These are phyloP conservation scores for Drosophila repleta DNA, from an alignment of 1,140 invertebrate species.

Conservation along the genomic window DNA sequence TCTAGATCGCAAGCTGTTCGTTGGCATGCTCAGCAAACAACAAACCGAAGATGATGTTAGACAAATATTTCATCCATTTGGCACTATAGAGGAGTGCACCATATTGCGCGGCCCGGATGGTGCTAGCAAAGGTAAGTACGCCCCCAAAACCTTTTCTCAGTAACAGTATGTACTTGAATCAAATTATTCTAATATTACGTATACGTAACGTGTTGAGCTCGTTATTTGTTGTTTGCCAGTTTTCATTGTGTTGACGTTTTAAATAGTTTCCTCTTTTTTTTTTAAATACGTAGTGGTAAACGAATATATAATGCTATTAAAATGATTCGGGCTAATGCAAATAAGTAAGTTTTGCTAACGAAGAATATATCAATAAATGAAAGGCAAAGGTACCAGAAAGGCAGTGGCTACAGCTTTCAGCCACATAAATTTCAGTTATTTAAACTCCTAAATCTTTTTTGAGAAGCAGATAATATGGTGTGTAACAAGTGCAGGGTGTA, in stretches of 20 bases:
- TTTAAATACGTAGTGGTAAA: slow-evolving; percentile 33
- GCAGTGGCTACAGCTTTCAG: background rate
- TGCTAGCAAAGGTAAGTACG: slow-evolving; percentile 95
- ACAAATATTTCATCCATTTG: slow-evolving; percentile 97
- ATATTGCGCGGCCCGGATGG: slow-evolving; percentile 98
- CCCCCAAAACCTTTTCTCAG: background rate
- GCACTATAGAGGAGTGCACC: slow-evolving; percentile 99
- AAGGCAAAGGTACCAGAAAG: too few species aligned
- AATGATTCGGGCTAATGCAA: background rate
- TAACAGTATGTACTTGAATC: slow-evolving; percentile 29
- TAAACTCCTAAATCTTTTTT: background rate
- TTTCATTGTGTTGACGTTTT: slow-evolving; percentile 58
- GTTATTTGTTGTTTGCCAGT: slow-evolving; percentile 68
- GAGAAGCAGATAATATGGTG: background rate
- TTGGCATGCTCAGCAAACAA: slow-evolving; percentile 99
- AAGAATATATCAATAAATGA: too few species aligned
- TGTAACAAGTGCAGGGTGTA: background rate
- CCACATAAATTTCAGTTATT: background rate
- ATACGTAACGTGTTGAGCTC: slow-evolving; percentile 75
- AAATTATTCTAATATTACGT: slow-evolving; percentile 41
- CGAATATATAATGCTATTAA: background rate
- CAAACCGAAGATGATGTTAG: slow-evolving; percentile 99
- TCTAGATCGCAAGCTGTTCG: slow-evolving; percentile 98
- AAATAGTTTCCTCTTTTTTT: slow-evolving; percentile 37
- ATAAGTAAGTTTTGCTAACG: background rate